These are phyloP conservation scores for Catalaphyllia jardinei DNA, from an alignment of 64 coral and sea anemone genomes.

Conservation along the genomic window DNA sequence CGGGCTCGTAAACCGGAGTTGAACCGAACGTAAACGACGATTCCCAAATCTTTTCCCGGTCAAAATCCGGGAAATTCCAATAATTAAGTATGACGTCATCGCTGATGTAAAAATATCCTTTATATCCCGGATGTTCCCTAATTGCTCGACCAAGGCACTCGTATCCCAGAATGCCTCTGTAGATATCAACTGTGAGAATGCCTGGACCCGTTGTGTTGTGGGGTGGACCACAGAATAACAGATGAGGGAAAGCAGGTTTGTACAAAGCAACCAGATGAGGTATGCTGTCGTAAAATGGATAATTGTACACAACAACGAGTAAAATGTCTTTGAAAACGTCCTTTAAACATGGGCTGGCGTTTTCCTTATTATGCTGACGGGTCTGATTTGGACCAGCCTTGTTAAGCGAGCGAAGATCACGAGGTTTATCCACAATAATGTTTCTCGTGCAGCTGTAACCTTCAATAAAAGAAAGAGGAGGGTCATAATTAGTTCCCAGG, in stretches of 20 bases:
- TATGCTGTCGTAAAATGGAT: constrained; percentile 86
- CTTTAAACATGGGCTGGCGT: constrained; percentile 55
- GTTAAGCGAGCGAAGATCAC: neutral
- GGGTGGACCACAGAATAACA: constrained; percentile 80
- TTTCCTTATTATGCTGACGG: neutral
- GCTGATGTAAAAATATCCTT: constrained; percentile 94
- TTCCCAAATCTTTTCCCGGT: constrained; percentile 73
- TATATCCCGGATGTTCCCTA: constrained; percentile 76
- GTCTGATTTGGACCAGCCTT: neutral
- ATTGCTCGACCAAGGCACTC: constrained; percentile 86
- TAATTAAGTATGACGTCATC: constrained; percentile 96
- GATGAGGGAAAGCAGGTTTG: constrained; percentile 70
- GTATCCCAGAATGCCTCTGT: constrained; percentile 80
- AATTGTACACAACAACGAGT: constrained; percentile 84
- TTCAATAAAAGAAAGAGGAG: neutral
- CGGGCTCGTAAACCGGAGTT: constrained; percentile 58
- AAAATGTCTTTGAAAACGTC: constrained; percentile 76
- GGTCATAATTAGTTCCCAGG: neutral
- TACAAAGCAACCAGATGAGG: constrained; percentile 61
- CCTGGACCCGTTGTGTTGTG: constrained; percentile 36
- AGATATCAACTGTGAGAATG: constrained; percentile 70
- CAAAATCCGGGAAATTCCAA: constrained; percentile 86
- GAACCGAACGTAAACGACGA: constrained; percentile 68
- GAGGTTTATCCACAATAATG: neutral
- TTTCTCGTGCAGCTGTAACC: constrained; percentile 24